Conservation (phyloP, 2,113 vertebrate species). For the Odocoileus hemionus region DNA sequence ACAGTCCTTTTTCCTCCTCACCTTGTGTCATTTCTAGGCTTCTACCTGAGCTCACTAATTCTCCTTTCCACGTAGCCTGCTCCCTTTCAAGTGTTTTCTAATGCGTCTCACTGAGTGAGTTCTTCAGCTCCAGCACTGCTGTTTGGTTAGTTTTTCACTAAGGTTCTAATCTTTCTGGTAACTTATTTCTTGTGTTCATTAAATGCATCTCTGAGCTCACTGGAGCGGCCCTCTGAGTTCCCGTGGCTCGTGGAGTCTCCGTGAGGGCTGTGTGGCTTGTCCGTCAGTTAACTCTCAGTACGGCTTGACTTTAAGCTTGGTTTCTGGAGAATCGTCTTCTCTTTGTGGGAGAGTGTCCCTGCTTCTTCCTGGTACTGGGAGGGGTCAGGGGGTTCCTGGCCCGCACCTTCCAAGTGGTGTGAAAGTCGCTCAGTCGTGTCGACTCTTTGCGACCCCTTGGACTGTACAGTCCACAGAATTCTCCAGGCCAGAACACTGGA, state of each 20-base stretch:
- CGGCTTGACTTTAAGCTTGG: background rate
- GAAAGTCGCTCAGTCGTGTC: background rate
- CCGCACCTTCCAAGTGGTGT: background rate
- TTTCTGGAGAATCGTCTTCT: background rate
- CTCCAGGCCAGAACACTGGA: background rate
- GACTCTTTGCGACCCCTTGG: background rate
- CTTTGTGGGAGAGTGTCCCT: background rate
- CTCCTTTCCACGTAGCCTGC: background rate
- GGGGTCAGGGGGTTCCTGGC: background rate
- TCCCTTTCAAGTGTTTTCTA: background rate
- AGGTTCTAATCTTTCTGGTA: background rate
- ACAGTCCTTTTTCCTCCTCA: background rate
- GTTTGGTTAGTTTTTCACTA: background rate
- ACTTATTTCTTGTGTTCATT: background rate
- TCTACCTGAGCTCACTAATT: background rate
- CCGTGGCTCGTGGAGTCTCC: background rate
- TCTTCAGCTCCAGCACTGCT: background rate
- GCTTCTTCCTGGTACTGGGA: background rate
- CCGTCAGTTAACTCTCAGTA: background rate
- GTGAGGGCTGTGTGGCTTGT: background rate
- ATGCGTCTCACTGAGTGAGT: background rate
- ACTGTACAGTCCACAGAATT: background rate
- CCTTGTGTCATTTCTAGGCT: background rate
- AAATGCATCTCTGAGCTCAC: background rate
- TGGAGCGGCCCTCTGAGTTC: background rate